Evolutionary conservation across 1,140 invertebrate genomes (phyloP).

Genomic region (Cyrtorhinus lividipennis): DNA sequence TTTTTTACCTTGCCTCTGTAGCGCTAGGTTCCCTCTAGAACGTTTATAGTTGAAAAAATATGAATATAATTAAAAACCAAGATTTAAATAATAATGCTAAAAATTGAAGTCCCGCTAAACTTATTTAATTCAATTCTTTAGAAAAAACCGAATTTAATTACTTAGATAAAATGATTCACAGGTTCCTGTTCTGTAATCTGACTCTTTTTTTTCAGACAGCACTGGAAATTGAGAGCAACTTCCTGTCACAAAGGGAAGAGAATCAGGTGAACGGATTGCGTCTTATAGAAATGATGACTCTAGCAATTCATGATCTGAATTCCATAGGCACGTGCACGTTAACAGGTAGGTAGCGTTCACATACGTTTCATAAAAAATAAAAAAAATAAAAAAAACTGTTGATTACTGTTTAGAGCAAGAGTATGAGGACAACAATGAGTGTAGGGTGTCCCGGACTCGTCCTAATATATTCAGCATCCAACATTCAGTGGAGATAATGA

Average conservation of each 20-base stretch:
- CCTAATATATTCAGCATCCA: too few relatives aligned
- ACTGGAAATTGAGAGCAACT: constrained; percentile 65
- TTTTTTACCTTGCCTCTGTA: constrained; percentile 7
- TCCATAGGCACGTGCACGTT: constrained; percentile 59
- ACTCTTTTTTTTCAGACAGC: too few relatives aligned
- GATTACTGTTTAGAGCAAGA: too few relatives aligned
- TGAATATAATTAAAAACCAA: not conserved
- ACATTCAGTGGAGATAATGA: too few relatives aligned
- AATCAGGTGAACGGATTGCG: constrained; percentile 35
- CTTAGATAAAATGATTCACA: too few relatives aligned
- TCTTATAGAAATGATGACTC: constrained; percentile 55
- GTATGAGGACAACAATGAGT: too few relatives aligned
- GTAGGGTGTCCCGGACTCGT: too few relatives aligned
- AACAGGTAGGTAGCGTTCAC: constrained; percentile 46
- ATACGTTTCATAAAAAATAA: too few relatives aligned
- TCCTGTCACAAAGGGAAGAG: constrained; percentile 51
- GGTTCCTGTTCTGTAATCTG: too few relatives aligned
- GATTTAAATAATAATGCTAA: not conserved
- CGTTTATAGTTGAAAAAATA: not conserved
- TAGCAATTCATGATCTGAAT: constrained; percentile 67
- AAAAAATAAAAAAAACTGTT: too few relatives aligned
- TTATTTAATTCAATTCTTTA: too few relatives aligned
- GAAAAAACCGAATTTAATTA: too few relatives aligned
- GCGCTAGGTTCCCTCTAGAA: constrained; percentile 13
- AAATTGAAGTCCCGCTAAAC: not conserved